Conservation (phyloP, 2,113 vertebrate genomes). For the Thamnophis sirtalis region DNA sequence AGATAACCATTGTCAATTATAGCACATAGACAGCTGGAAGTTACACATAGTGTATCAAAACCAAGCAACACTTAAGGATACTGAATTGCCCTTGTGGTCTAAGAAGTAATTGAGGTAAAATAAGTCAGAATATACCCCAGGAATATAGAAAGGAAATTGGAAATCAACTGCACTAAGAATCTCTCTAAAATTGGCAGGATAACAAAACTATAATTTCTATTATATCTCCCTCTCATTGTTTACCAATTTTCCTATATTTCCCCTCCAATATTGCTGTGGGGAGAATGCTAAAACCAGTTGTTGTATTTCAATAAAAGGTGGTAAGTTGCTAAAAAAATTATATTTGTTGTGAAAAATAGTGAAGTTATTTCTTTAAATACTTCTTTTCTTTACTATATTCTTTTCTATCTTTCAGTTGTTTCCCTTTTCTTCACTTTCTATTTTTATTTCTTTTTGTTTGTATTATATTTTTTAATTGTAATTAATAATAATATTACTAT, state of each 20-base stretch:
- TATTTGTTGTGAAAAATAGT: not conserved
- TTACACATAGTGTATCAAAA: not conserved
- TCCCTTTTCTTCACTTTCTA: not conserved
- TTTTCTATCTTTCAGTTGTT: not conserved
- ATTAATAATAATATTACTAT: too few species aligned
- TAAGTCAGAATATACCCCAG: not conserved
- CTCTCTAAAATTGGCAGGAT: not conserved
- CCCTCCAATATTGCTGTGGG: not conserved
- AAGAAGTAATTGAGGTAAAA: not conserved
- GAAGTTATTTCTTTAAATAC: not conserved
- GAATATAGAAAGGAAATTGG: not conserved
- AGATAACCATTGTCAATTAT: not conserved
- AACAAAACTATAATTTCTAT: not conserved
- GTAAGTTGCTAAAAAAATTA: not conserved
- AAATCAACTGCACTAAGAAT: not conserved
- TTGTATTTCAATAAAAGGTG: not conserved
- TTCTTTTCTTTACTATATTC: not conserved
- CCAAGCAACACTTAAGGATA: not conserved
- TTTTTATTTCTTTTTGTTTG: not conserved
- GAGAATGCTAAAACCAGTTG: not conserved
- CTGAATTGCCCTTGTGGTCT: not conserved
- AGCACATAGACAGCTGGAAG: not conserved
- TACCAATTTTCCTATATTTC: not conserved
- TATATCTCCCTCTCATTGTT: not conserved
- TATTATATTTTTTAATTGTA: not conserved